phyloP scores from a whole-genome alignment of 2,888 invertebrate species.

The Athalia circularis region DNA sequence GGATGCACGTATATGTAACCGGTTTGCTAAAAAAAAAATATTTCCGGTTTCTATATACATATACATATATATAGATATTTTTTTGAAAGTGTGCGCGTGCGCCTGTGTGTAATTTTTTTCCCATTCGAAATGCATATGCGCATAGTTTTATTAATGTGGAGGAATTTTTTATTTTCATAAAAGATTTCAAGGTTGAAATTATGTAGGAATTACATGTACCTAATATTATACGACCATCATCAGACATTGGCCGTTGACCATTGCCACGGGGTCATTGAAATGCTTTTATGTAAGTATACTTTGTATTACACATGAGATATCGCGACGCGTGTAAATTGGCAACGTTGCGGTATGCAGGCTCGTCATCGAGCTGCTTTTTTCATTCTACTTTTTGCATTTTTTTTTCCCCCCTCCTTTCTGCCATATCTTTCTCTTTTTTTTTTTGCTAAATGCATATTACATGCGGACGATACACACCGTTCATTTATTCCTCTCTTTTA shows the following conservation, averaged over 20 bases:
- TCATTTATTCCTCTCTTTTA: background rate
- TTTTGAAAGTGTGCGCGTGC: background rate
- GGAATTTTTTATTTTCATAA: background rate
- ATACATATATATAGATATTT: background rate
- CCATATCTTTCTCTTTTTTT: conserved; percentile 20
- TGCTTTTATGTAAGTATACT: conserved; percentile 3
- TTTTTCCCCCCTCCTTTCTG: conserved; percentile 24
- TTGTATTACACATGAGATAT: conserved; percentile 9
- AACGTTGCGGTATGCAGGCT: conserved; percentile 24
- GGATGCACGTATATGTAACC: background rate
- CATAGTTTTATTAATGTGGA: background rate
- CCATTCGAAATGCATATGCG: background rate
- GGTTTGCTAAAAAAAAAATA: background rate
- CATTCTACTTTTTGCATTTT: conserved; percentile 13
- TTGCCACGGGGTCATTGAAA: conserved; percentile 43
- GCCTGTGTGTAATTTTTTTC: background rate
- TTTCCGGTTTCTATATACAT: background rate
- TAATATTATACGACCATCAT: too few relatives aligned
- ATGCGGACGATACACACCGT: too few relatives aligned
- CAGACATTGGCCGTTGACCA: conserved; percentile 43
- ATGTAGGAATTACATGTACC: too few relatives aligned
- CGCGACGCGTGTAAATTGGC: conserved; percentile 39
- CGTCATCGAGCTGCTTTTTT: background rate
- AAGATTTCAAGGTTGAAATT: too few relatives aligned
- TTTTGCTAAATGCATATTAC: too few relatives aligned